Conservation (phyloP, 2,888 invertebrate species). For the Leptinotarsa peninsularis region DNA sequence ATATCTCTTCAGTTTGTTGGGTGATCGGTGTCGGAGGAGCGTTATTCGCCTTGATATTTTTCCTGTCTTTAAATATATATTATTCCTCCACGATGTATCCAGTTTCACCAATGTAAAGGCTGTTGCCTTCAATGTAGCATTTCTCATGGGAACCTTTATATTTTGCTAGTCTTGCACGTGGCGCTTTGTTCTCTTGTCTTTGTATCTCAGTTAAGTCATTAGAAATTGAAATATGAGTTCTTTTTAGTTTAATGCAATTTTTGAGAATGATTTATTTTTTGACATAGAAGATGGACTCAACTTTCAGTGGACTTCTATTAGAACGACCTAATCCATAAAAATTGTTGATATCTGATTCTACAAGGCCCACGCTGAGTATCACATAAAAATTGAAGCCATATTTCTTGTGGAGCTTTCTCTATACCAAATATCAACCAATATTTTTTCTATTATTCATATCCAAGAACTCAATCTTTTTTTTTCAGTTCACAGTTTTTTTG, state of each 20-base stretch:
- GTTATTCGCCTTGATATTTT: neutral
- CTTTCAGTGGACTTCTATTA: constrained; percentile 4
- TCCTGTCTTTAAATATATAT: neutral
- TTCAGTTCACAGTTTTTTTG: constrained; percentile 15
- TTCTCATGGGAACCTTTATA: constrained; percentile 20
- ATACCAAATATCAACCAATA: neutral
- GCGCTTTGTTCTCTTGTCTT: neutral
- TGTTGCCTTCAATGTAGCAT: neutral
- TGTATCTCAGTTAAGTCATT: constrained; percentile 12
- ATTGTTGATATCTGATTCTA: constrained; percentile 22
- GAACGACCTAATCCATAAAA: constrained; percentile 18
- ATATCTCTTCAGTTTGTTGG: neutral
- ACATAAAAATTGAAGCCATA: constrained; percentile 9
- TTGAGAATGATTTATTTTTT: constrained; percentile 16
- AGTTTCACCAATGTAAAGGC: neutral
- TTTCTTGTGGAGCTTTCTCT: constrained; percentile 4
- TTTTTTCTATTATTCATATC: neutral
- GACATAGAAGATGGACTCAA: constrained; percentile 16
- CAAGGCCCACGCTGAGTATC: neutral
- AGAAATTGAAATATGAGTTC: constrained; percentile 15
- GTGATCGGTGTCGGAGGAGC: neutral
- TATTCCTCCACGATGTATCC: neutral
- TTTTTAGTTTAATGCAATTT: constrained; percentile 7
- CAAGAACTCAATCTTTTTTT: neutral
- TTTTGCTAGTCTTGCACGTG: constrained; percentile 14